These are phyloP conservation scores for Neodontobutis hainanensis DNA, from an alignment of 2,113 vertebrate species.

Conservation along the genomic window DNA sequence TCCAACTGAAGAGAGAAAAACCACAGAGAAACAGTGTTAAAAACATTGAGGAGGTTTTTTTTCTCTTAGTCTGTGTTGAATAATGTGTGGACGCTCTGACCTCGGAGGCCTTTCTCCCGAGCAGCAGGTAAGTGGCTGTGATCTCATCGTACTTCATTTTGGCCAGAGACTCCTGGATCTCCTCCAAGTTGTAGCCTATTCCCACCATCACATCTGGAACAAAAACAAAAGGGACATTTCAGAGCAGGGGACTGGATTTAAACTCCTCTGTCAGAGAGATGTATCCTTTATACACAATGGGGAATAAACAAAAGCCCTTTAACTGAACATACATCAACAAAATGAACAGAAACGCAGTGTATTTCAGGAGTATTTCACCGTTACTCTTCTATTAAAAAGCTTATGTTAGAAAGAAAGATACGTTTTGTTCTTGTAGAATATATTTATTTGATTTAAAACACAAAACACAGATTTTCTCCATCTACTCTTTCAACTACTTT, in stretches of 20 bases:
- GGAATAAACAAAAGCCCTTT: no score
- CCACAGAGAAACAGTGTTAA: neutral
- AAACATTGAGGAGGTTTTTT: no score
- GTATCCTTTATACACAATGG: neutral
- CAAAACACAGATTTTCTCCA: no score
- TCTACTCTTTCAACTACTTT: no score
- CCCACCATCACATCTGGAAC: constrained; percentile 95
- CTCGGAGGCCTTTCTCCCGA: constrained; percentile 96
- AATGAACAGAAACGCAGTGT: no score
- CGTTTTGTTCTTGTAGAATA: no score
- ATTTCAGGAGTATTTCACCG: no score
- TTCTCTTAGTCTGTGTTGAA: neutral
- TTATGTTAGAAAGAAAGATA: no score
- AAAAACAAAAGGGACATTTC: neutral
- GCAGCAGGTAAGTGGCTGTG: constrained; percentile 94
- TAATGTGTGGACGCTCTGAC: constrained; percentile 69
- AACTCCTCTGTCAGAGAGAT: neutral
- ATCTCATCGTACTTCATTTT: constrained; percentile 99
- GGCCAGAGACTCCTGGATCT: constrained; percentile 96
- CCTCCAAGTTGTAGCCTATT: constrained; percentile 97
- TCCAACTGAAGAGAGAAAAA: constrained; percentile 81
- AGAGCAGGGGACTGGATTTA: no score
- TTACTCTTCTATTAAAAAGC: no score
- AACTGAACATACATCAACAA: no score
- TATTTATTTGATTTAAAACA: no score